phyloP scores from a whole-genome alignment of 2,797 vertebrate genomes.

The Manis javanica region DNA sequence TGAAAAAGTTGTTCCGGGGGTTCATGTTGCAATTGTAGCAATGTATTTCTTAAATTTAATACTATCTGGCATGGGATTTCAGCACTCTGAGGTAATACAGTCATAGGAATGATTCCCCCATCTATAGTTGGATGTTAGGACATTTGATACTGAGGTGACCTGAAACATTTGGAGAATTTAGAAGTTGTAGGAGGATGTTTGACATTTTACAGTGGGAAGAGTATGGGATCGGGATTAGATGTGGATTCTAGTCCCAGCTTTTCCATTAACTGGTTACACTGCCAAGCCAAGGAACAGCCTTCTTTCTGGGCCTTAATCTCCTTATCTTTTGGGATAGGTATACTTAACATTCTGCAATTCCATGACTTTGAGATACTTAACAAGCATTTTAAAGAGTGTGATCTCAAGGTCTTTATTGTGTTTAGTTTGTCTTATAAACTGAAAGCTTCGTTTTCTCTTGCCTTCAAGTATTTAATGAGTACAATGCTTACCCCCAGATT shows the following conservation, averaged over 20 bases:
- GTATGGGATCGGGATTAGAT: not conserved
- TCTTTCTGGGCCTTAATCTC: not conserved
- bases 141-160: not conserved
- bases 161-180: not conserved
- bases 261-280: not conserved
- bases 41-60: conserved; percentile 8
- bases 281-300: not conserved
- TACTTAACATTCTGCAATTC: not conserved
- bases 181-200: not conserved
- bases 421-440: conserved; percentile 2
- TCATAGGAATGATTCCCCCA: not conserved
- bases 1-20: not conserved
- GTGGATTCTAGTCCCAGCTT: not conserved
- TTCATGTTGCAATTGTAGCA: not conserved
- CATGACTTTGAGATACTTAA: not conserved
- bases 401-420: not conserved
- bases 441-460: conserved; percentile 35
- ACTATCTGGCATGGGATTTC: not conserved
- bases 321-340: not conserved
- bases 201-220: not conserved
- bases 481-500: not conserved
- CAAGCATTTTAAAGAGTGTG: conserved; percentile 18
- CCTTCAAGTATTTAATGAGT: not conserved
- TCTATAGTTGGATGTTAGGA: not conserved
- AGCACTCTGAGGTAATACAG: not conserved